These are phyloP conservation scores for Urocynchramus pylzowi DNA, from an alignment of 2,113 vertebrate genomes.

Conservation along the genomic window DNA sequence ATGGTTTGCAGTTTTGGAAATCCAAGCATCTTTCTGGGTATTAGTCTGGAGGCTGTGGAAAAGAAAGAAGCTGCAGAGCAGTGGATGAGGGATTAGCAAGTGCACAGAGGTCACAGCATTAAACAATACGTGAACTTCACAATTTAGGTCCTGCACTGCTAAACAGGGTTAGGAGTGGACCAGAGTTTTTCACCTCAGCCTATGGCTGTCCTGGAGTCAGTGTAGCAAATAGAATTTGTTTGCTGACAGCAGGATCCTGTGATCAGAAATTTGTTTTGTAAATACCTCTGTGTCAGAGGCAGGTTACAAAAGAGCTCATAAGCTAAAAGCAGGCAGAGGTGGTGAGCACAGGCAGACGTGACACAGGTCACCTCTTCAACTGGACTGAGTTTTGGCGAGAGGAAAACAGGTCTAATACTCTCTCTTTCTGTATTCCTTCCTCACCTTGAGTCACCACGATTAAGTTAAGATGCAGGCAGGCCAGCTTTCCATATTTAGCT, in stretches of 20 bases:
- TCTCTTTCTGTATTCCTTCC: not conserved
- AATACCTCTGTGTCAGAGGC: not conserved
- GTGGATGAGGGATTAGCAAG: constrained; percentile 38
- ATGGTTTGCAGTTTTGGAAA: constrained; percentile 47
- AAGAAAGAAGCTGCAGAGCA: constrained; percentile 28
- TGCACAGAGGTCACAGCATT: not conserved
- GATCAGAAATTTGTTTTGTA: not conserved
- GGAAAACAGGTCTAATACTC: not conserved
- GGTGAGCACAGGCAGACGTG: not conserved
- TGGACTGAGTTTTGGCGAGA: not conserved
- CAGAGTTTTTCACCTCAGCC: not conserved
- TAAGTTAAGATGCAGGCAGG: not conserved
- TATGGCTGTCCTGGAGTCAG: not conserved
- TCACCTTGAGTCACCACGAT: not conserved
- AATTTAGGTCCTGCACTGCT: not conserved
- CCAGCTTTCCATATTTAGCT: not conserved
- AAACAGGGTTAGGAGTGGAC: not conserved
- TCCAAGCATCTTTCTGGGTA: constrained; percentile 57
- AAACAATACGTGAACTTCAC: constrained; percentile 33
- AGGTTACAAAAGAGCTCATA: not conserved
- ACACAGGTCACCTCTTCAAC: not conserved
- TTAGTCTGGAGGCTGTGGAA: constrained; percentile 42
- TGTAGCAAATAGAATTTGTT: not conserved
- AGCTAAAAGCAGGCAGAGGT: not conserved
- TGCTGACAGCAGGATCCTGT: not conserved